A percentile compares a stretch with the other conserved stretches of the same genome.
Conservation (phyloP, 2,113 vertebrate genomes). For the Balaenoptera acutorostrata region DNA sequence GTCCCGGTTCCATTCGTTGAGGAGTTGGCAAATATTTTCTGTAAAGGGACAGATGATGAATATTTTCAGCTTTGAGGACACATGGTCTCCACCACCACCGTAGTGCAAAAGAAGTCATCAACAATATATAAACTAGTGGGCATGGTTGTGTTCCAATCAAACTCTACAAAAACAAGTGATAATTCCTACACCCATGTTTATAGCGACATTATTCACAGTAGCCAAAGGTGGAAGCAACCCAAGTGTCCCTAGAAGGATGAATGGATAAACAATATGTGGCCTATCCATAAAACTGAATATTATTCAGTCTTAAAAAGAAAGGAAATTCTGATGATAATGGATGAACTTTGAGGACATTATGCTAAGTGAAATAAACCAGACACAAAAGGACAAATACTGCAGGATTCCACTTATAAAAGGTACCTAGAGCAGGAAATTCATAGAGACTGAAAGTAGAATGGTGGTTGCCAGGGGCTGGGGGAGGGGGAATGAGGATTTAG, state of each 20-base stretch:
- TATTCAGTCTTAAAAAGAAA: background rate
- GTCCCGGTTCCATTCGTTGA: background rate
- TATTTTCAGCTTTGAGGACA: background rate
- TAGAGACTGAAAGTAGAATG: background rate
- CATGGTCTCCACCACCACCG: background rate
- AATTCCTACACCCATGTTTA: no score
- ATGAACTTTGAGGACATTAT: no score
- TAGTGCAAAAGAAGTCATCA: background rate
- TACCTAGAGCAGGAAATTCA: background rate
- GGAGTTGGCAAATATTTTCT: background rate
- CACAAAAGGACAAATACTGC: background rate
- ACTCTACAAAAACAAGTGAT: background rate
- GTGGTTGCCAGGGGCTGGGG: background rate
- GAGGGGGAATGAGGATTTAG: background rate
- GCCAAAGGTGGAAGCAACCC: no score
- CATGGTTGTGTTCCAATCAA: background rate
- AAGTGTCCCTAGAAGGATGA: background rate
- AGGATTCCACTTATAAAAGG: background rate
- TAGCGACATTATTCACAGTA: background rate
- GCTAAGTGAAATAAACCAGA: background rate
- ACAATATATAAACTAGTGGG: background rate
- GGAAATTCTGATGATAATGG: background rate
- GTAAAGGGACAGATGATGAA: background rate
- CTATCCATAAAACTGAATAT: background rate
- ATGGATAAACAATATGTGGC: background rate